Conservation (phyloP, 2,113 vertebrate species). For the Aldabrachelys gigantea region DNA sequence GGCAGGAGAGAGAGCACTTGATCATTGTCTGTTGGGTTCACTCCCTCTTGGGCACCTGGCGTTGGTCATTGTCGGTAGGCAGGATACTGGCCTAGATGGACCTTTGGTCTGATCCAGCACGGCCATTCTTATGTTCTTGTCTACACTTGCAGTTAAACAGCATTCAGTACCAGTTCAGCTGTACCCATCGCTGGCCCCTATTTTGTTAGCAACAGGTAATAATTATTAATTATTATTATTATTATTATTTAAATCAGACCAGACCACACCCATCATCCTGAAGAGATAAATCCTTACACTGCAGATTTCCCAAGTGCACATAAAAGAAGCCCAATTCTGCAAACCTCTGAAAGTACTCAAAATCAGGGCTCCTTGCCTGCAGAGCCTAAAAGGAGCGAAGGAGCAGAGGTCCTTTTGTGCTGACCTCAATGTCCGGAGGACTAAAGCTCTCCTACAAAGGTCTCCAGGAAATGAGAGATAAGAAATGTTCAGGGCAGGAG, state of each 20-base stretch:
- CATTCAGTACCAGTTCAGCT: not conserved
- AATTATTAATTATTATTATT: not conserved
- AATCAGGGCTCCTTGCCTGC: not conserved
- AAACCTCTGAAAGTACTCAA: not conserved
- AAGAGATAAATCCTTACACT: not conserved
- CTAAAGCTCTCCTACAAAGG: not conserved
- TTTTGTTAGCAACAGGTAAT: not conserved
- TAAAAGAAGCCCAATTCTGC: not conserved
- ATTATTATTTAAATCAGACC: not conserved
- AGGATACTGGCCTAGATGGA: no score
- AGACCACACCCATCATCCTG: not conserved
- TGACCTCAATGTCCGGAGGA: not conserved
- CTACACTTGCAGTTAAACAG: not conserved
- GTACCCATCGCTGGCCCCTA: not conserved
- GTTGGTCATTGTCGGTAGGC: no score
- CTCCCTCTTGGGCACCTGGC: no score
- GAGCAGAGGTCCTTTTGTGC: not conserved
- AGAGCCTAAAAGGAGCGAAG: not conserved
- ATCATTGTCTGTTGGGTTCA: no score
- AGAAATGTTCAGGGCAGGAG: not conserved
- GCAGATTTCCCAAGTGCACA: rapidly evolving
- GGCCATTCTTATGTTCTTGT: not conserved
- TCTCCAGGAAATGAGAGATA: not conserved
- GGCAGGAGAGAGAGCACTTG: no score
- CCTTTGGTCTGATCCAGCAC: no score